Evolutionary conservation across 2,888 invertebrate genomes (phyloP), one percentile per base, ranked within the genome.

Genomic region (Lamproptera curius): DNA sequence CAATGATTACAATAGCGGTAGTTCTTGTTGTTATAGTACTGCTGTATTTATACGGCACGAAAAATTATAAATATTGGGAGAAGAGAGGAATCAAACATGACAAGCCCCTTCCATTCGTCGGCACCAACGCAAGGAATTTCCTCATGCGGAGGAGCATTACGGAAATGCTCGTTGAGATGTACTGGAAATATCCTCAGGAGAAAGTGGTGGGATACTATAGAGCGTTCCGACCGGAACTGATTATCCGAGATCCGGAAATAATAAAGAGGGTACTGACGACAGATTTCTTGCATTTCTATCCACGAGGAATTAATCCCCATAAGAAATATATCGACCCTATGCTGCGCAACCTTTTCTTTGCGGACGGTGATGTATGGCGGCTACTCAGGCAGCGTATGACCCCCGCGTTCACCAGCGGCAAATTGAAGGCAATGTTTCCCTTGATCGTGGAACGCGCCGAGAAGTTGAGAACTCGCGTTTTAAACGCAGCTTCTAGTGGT

Each of bases 351-450:
- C 35, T 82, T 16, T 81, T 83, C 45, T 63, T 67, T 23, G 68
- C 48, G 2, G 79, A 81, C 15, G 81, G 81, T 0, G 83, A 83
- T 37, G 33, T 42, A 1, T 83, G 84, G 83, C 79, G 69, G 49
- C 54, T 81, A 10, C 42, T 77, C 9, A 63, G 83, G 1, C 73
- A 80, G 44, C 68, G 74, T 4, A 42, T 82, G 10, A 81, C 83
- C 9, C 65, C 79, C 0, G 70, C 80, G 0, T 83, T 83, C 46
- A 81, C 80, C 1, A 74, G 70, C 0, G 72, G 74, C 2, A 80
- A 81, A 46, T 52, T 83, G 20, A 76, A 71, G 45, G 68, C 59
- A 2, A 83, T 83, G 82, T 81, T 79, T 37, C 83, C 82, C 2
- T 56, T 83, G 13, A 65, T 83, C 1, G 62, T 76, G 16, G 61